These are phyloP conservation scores for Hylaeus volcanicus DNA, from an alignment of 1,140 invertebrate species.

Conservation along the genomic window DNA sequence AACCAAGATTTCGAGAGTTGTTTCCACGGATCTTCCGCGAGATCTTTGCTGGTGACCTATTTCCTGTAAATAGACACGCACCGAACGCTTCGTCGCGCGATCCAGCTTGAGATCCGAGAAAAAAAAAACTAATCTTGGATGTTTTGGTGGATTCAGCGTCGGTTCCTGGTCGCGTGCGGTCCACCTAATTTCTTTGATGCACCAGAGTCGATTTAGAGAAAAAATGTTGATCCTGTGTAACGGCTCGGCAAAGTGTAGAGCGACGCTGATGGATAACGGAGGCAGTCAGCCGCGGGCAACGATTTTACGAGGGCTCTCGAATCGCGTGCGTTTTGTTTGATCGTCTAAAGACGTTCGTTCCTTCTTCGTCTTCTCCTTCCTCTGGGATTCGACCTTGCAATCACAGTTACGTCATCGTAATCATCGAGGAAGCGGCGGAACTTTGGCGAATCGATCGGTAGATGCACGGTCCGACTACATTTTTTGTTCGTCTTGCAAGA, in stretches of 20 bases:
- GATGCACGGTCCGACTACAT: no score
- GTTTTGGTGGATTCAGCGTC: background rate
- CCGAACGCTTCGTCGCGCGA: background rate
- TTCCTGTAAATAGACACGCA: conserved; percentile 50
- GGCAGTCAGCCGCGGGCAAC: conserved; percentile 43
- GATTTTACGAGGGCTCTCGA: conserved; percentile 54
- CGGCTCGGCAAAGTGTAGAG: background rate
- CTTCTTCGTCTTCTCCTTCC: background rate
- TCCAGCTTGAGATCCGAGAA: background rate
- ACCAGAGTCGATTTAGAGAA: conserved; percentile 28
- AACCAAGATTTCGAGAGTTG: background rate
- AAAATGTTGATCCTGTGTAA: conserved; percentile 29
- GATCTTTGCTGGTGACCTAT: conserved; percentile 34
- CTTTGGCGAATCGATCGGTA: background rate
- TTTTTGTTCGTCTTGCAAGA: no score
- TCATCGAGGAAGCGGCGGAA: no score
- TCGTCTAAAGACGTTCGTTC: conserved; percentile 28
- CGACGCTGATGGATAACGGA: conserved; percentile 51
- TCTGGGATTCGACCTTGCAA: conserved; percentile 7
- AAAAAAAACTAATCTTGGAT: background rate
- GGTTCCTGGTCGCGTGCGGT: conserved; percentile 6
- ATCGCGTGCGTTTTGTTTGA: conserved; percentile 49
- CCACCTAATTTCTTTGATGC: conserved; percentile 45
- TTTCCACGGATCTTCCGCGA: background rate
- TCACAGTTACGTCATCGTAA: conserved; percentile 16